Percentiles rank a stretch among this genome's conserved stretches.
Conservation (phyloP, 2,888 invertebrate species). For the Sinopyrophorus schimmeli region DNA sequence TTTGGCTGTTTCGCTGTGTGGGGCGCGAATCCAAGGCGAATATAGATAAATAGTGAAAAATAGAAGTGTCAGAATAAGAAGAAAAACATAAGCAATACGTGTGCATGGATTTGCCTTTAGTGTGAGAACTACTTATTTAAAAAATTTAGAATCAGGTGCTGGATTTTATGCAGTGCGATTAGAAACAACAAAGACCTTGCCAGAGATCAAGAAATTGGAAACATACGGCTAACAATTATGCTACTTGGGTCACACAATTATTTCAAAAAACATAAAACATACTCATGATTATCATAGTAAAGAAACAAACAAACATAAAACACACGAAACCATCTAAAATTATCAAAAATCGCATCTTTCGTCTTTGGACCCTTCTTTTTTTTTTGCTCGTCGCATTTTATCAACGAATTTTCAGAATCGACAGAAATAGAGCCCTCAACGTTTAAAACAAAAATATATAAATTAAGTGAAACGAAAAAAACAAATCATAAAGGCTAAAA, state of each 20-base stretch:
- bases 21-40: conserved; percentile 58
- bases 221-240: conserved; percentile 44
- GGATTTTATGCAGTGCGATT: conserved; percentile 52
- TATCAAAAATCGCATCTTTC: too few relatives aligned
- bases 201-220: conserved; percentile 33
- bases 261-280: conserved; percentile 23
- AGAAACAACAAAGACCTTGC: conserved; percentile 39
- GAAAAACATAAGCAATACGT: conserved; percentile 56
- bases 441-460: neutral
- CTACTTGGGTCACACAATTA: conserved; percentile 50
- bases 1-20: conserved; percentile 58
- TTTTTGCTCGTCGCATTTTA: too few relatives aligned
- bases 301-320: conserved; percentile 10
- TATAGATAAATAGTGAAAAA: conserved; percentile 59
- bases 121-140: conserved; percentile 38
- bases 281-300: conserved; percentile 6
- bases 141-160: conserved; percentile 45
- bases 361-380: too few relatives aligned
- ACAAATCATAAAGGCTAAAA: conserved; percentile 23
- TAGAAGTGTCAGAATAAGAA: conserved; percentile 59
- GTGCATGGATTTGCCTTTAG: conserved; percentile 52
- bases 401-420: too few relatives aligned
- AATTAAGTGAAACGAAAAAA: conserved; percentile 15
- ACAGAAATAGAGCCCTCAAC: conserved; percentile 12
- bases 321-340: too few relatives aligned